Conservation (phyloP, 2,113 vertebrate genomes). For the Phycodurus eques region DNA sequence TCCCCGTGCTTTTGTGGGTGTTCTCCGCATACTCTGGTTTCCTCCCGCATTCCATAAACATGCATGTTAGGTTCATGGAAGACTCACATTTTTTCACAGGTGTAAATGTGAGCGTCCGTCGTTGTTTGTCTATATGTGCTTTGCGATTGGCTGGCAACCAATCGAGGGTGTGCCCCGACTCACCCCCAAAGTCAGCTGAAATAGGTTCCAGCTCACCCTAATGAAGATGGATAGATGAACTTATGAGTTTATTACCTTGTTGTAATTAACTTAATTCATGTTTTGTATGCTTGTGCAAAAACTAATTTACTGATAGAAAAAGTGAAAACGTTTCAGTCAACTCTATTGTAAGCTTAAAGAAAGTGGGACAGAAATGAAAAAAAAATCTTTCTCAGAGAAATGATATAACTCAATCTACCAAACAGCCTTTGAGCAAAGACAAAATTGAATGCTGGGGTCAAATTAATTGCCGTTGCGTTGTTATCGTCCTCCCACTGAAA, state of each 20-base stretch:
- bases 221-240: background rate
- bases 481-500: slow-evolving; percentile 61
- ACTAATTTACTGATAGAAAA: slow-evolving; percentile 1
- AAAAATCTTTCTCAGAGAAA: slow-evolving; percentile 48
- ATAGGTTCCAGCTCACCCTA: background rate
- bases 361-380: slow-evolving; percentile 42
- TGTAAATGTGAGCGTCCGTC: too few relatives aligned
- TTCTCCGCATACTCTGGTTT: too few relatives aligned
- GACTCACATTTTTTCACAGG: too few relatives aligned
- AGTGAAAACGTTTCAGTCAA: slow-evolving; percentile 24
- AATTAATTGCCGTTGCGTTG: slow-evolving; percentile 60
- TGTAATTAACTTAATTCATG: background rate
- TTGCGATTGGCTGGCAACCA: background rate
- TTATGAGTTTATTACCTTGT: background rate
- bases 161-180: background rate
- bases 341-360: slow-evolving; percentile 26
- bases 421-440: slow-evolving; percentile 45
- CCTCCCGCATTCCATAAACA: too few relatives aligned
- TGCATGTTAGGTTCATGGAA: too few relatives aligned
- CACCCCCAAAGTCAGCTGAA: background rate
- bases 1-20: too few relatives aligned
- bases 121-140: too few relatives aligned
- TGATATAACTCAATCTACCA: slow-evolving; percentile 45
- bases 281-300: background rate
- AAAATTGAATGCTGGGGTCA: slow-evolving; percentile 59